phyloP scores from a whole-genome alignment of 2,888 invertebrate species.

The Pyrgus malvae region DNA sequence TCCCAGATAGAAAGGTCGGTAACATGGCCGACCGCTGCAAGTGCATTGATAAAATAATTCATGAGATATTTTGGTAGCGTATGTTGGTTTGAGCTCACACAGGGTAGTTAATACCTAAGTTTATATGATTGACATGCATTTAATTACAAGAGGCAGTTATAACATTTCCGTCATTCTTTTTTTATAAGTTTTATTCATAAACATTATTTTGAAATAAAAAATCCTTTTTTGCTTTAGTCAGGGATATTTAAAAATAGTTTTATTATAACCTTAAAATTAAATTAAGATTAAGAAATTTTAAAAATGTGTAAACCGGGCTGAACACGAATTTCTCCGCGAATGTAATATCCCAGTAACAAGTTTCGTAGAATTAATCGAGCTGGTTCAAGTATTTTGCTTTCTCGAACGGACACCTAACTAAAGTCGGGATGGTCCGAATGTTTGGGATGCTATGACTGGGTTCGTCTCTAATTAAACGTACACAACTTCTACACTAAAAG shows the following conservation, averaged over 20 bases:
- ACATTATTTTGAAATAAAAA: no score
- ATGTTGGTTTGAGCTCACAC: background rate
- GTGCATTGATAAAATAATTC: constrained; percentile 50
- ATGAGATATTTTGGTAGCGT: background rate
- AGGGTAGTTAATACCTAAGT: no score
- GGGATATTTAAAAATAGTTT: no score
- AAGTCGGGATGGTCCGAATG: constrained; percentile 11
- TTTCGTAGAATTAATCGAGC: background rate
- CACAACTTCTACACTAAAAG: background rate
- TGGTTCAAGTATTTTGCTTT: constrained; percentile 3
- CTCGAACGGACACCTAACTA: constrained; percentile 3
- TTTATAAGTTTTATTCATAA: no score
- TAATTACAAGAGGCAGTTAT: no score
- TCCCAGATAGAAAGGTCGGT: constrained; percentile 49
- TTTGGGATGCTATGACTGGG: constrained; percentile 7
- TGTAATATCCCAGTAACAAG: no score
- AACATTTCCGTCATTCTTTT: no score
- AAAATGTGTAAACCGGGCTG: background rate
- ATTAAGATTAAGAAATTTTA: no score
- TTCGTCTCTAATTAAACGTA: constrained; percentile 19
- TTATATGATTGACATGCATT: no score
- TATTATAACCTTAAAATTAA: no score
- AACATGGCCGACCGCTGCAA: constrained; percentile 76
- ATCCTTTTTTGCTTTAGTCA: no score
- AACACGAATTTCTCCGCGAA: no score